A percentile compares a stretch with the other conserved stretches of the same genome.
phyloP scores from a whole-genome alignment of 2,113 vertebrate species.

The Mirounga angustirostris region DNA sequence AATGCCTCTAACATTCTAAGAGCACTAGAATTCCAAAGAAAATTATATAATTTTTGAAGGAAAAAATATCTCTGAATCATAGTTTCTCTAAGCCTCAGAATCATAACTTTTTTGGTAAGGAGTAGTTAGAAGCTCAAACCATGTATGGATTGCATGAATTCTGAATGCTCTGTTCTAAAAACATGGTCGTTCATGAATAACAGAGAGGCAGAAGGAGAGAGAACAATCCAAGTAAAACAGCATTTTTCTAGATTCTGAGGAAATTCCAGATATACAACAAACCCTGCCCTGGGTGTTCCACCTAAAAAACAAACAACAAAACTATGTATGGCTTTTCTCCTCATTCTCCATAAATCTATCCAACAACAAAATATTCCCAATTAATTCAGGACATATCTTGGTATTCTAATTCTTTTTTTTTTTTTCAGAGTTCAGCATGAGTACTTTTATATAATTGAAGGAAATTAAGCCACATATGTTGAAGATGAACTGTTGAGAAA shows the following conservation, averaged over 20 bases:
- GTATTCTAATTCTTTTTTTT: not conserved
- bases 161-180: conserved; percentile 38
- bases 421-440: no score
- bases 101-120: conserved; percentile 48
- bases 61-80: conserved; percentile 65
- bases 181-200: conserved; percentile 41
- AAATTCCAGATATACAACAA: conserved; percentile 15
- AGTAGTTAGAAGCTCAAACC: conserved; percentile 38
- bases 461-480: no score
- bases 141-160: conserved; percentile 39
- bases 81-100: conserved; percentile 58
- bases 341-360: not conserved
- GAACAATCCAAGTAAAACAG: conserved; percentile 3
- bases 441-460: no score
- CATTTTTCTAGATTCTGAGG: conserved; percentile 22
- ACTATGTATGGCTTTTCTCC: not conserved
- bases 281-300: not conserved
- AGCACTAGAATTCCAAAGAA: conserved; percentile 55
- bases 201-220: not conserved
- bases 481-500: no score
- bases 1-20: not conserved
- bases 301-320: not conserved
- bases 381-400: not conserved
- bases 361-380: not conserved
- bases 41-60: conserved; percentile 55